Base-by-base conservation (phyloP, 2,888 invertebrate genomes). In the Pantelozetes paolii region DNA sequence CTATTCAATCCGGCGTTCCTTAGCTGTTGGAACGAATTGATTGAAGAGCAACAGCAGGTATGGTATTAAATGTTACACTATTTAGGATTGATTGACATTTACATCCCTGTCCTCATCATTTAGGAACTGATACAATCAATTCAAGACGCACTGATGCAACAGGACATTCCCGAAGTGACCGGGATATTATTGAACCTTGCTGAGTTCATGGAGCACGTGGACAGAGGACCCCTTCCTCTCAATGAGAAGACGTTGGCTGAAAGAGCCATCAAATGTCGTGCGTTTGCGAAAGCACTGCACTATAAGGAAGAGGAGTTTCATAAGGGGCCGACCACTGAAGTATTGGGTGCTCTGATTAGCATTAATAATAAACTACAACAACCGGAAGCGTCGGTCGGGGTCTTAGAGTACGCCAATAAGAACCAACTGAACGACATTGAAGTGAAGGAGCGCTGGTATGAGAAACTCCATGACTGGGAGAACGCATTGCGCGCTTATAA, bases 131-230 rank as follows among this genome's bases (percentile, higher is more conserved):
- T 96, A 11, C 86, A 87, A 72, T 92, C 92, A 40, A 83, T 99
- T 40, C 90, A 93, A 79, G 90, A 92, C 81, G 98, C 98, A 0
- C 83, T 99, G 9, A 89, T 89, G 75, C 93, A 95, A 0, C 93
- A 94, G 5, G 96, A 96, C 81, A 88, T 96, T 73, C 94, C 96
- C 0, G 97, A 98, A 82, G 89, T 97, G 62, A 96, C 95, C 0
- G 97, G 97, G 80, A 94, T 95, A 0, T 91, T 98, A 76, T 85
- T 99, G 18, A 99, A 99, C 84, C 85, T 99, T 76, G 97, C 97
- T 0, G 99, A 99, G 83, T 99, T 99, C 80, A 97, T 99, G 95
- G 99, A 99, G 80, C 99, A 99, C 81, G 98, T 97, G 80, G 98
- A 99, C 54, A 76, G 93, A 81, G 96, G 96, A 30, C 91, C 96